Conservation (phyloP, 2,797 vertebrate species). For the Enteromius thamalakanensis region DNA sequence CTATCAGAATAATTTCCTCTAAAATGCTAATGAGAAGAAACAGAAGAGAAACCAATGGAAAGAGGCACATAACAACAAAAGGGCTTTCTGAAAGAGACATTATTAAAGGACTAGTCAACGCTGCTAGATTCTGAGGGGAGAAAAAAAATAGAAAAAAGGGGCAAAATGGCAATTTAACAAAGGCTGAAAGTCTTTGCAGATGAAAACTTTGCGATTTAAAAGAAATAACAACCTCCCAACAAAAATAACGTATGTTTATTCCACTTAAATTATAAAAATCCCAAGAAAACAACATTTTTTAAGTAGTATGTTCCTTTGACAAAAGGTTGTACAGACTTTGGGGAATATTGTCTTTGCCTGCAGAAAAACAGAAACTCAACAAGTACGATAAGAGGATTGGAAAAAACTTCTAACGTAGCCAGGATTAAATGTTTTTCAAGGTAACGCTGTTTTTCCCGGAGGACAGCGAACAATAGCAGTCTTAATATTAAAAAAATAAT, state of each 20-base stretch:
- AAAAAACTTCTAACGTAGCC: not conserved
- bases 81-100: slow-evolving; percentile 25
- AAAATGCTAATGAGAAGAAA: slow-evolving; percentile 44
- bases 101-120: slow-evolving; percentile 38
- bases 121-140: slow-evolving; percentile 17
- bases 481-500: slow-evolving; percentile 1
- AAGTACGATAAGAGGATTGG: not conserved
- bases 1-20: slow-evolving; percentile 42
- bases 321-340: slow-evolving; percentile 10
- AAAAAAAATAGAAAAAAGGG: not conserved
- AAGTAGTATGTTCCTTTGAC: slow-evolving; percentile 4
- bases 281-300: not conserved
- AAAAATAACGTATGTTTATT: slow-evolving; percentile 2
- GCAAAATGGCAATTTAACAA: not conserved
- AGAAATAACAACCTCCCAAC: not conserved
- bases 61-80: slow-evolving; percentile 39
- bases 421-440: slow-evolving; percentile 11
- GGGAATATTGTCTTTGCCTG: slow-evolving; percentile 7
- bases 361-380: not conserved
- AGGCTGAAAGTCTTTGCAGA: not conserved
- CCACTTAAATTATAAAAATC: not conserved
- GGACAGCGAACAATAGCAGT: not conserved
- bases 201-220: slow-evolving; percentile 15
- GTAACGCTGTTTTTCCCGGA: slow-evolving; percentile 7
- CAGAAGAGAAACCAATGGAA: slow-evolving; percentile 42